Percentiles rank a stretch among this genome's conserved stretches.
phyloP scores from a whole-genome alignment of 2,113 vertebrate genomes.

The Calyptomena viridis region DNA sequence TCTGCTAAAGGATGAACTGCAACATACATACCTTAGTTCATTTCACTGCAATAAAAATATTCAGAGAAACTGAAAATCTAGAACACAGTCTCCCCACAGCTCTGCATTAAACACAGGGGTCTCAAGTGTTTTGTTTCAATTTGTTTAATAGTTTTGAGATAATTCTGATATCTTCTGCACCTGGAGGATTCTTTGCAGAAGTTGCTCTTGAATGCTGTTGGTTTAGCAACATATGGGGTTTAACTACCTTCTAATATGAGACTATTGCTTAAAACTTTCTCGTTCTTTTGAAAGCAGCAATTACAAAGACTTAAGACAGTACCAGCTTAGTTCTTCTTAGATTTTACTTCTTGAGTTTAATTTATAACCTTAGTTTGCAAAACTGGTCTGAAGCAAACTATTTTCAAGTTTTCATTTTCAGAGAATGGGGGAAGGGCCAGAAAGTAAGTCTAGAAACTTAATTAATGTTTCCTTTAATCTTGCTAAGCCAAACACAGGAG shows the following conservation, averaged over 20 bases:
- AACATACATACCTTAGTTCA: background rate
- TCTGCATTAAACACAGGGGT: background rate
- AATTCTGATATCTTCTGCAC: background rate
- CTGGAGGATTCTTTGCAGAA: background rate
- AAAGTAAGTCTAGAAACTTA: background rate
- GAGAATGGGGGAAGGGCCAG: background rate
- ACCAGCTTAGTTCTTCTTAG: background rate
- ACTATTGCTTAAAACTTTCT: background rate
- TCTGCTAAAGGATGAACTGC: background rate
- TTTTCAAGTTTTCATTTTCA: background rate
- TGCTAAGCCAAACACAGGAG: background rate
- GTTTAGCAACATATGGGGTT: background rate
- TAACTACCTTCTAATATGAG: background rate
- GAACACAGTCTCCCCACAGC: background rate
- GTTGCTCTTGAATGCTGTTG: background rate
- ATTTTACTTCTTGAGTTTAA: background rate
- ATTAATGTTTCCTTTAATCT: background rate
- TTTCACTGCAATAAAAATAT: background rate
- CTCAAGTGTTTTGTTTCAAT: background rate
- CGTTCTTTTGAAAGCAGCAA: background rate
- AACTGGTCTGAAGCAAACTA: background rate
- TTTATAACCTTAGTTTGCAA: background rate
- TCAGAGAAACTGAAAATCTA: background rate
- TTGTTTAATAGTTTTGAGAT: conserved; percentile 18
- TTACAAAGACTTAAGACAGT: background rate